Evolutionary conservation across 2,797 vertebrate species (phyloP).

Genomic region (Galaxias olidus): DNA sequence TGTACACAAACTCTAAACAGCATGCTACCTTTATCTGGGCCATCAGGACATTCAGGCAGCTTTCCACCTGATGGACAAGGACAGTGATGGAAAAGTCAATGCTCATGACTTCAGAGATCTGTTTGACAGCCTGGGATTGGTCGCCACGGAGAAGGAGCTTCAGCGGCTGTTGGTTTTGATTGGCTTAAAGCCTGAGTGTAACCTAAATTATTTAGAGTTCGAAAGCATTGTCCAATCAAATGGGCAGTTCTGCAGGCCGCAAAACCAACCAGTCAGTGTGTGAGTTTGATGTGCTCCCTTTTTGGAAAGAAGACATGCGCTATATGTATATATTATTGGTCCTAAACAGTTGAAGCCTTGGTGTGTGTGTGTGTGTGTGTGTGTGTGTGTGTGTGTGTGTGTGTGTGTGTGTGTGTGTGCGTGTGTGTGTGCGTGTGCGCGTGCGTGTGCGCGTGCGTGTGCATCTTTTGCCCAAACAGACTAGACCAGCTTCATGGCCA

Average conservation of each 20-base stretch:
- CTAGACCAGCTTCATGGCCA: conserved; percentile 45
- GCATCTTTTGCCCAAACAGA: conserved; percentile 3
- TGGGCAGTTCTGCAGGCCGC: conserved; percentile 24
- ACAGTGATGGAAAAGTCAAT: conserved; percentile 65
- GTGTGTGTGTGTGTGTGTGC: conserved; percentile 1
- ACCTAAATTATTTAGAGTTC: conserved; percentile 73
- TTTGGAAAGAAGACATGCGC: too few species aligned
- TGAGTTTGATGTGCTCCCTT: conserved; percentile 32
- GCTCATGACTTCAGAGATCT: conserved; percentile 64
- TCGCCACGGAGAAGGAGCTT: conserved; percentile 62
- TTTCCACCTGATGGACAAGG: conserved; percentile 72
- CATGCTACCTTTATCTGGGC: background rate
- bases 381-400: conserved; percentile 3
- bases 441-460: conserved; percentile 5
- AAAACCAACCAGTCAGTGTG: conserved; percentile 27
- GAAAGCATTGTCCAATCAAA: conserved; percentile 49
- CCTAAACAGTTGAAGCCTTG: background rate
- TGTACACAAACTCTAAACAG: background rate
- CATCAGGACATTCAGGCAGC: conserved; percentile 71
- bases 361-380: background rate
- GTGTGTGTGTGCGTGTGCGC: too few species aligned
- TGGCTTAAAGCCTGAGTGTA: conserved; percentile 58
- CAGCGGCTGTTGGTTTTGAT: conserved; percentile 61
- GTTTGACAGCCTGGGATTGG: conserved; percentile 62
- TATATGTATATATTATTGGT: too few species aligned